phyloP scores from a whole-genome alignment of 2,888 invertebrate genomes.

The Xylophagus ater region DNA sequence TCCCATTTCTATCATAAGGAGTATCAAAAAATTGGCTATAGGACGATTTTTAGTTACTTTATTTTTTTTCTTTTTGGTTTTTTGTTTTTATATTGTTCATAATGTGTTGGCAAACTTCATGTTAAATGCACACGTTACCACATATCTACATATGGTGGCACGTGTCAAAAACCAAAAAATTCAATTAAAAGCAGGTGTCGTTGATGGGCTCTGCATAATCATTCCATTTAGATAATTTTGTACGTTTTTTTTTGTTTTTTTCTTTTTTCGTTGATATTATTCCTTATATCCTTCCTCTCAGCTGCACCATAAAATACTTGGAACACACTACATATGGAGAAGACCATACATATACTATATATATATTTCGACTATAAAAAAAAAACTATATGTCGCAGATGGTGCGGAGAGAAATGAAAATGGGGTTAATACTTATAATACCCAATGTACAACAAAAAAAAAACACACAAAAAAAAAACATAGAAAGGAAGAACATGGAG shows the following conservation, averaged over 20 bases:
- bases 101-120: slow-evolving; percentile 9
- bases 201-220: slow-evolving; percentile 23
- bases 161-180: slow-evolving; percentile 23
- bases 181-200: slow-evolving; percentile 37
- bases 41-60: too few species aligned
- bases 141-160: slow-evolving; percentile 16
- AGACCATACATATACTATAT: too few species aligned
- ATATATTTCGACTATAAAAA: too few species aligned
- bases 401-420: background rate
- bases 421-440: slow-evolving; percentile 2
- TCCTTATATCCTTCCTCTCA: too few species aligned
- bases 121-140: slow-evolving; percentile 17
- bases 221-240: slow-evolving; percentile 14
- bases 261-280: too few species aligned
- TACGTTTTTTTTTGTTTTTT: background rate
- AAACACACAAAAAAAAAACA: slow-evolving; percentile 7
- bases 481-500: slow-evolving; percentile 10
- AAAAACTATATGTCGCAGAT: slow-evolving; percentile 1
- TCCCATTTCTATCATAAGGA: too few species aligned
- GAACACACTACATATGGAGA: too few species aligned
- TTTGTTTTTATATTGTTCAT: slow-evolving; percentile 6
- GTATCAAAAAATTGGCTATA: too few species aligned
- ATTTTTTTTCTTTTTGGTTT: background rate
- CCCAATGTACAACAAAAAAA: slow-evolving; percentile 1
- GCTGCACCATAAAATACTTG: too few species aligned